Base-by-base conservation (phyloP, 2,797 vertebrate genomes). In the Acipenser oxyrinchus region DNA sequence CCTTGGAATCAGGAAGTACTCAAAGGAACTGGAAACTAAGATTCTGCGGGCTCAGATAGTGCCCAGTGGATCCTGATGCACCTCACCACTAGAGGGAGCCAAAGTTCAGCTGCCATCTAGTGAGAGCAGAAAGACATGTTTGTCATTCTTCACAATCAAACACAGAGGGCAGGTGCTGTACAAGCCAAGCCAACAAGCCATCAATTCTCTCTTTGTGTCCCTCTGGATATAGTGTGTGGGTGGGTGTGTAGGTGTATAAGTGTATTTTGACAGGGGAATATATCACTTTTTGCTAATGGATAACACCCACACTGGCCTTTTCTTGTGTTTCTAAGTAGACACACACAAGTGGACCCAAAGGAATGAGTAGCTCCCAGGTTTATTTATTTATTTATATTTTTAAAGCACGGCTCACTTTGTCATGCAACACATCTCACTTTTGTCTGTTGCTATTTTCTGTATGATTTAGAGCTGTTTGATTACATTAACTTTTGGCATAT, bases 171-270 rank as follows among this genome's bases (percentile, higher is more conserved):
- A 37, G 23, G 23, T 37, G 23, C 23, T 37, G 23, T 37, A 37
- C 23, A 37, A 37, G 23, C 23, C 23, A 37, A 37, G 23, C 23
- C 23, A 37, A 37, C 23, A 37, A 58, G 11, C 55, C 12, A 10
- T 10, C 55, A n/a, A 13, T 6, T 58, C 55, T n/a, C 55, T 11
- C 55, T n/a, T 6, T 2, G 1, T 58, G 12, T 15, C 15, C 58
- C 64, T 63, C 48, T 15, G 37, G 51, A 11, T 51, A 8, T 50
- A 15, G 4, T 48, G 18, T 15, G 6, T 18, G 37, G 55, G 51
- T 59, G 48, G 63, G 63, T 53, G 64, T 52, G 58, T 62, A 66
- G 58, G 69, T 58, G 53, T 63, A 65, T 59, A 63, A 51, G 59
- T 63, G 52, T 62, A 18, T 51, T 63, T 18, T 37, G 4, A 57